A percentile compares a stretch with the other conserved stretches of the same genome.
Evolutionary conservation across 2,797 vertebrate genomes (phyloP).

Genomic region (Lophura swinhoii): DNA sequence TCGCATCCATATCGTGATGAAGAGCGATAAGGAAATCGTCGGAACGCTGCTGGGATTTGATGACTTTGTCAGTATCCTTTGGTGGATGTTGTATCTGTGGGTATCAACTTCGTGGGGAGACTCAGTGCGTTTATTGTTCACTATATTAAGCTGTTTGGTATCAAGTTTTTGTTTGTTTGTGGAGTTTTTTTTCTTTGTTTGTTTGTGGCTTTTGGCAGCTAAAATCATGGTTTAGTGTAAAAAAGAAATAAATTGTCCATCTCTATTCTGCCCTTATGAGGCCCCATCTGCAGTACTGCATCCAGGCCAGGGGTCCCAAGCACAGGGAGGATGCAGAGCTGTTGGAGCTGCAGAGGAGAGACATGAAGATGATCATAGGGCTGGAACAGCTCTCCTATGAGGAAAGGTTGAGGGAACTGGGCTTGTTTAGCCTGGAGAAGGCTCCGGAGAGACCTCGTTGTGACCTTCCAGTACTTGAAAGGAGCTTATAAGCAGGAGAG

Average conservation of each 20-base stretch:
- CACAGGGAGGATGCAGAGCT: no score
- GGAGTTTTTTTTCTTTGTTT: no score
- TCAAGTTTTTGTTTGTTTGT: no score
- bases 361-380: background rate
- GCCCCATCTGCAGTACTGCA: no score
- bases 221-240: background rate
- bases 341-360: background rate
- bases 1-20: constrained; percentile 93
- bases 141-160: no score
- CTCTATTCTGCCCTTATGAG: background rate
- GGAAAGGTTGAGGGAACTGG: background rate
- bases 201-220: background rate
- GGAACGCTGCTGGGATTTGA: constrained; percentile 92
- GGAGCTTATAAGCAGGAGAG: no score
- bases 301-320: no score
- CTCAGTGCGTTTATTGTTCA: background rate
- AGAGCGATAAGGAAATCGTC: constrained; percentile 92
- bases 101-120: fast-evolving
- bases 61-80: constrained; percentile 98
- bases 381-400: background rate
- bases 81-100: background rate
- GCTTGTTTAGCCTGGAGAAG: background rate
- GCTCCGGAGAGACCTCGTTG: background rate
- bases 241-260: background rate
- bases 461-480: background rate